A percentile compares a stretch with the other conserved stretches of the same genome.
These are phyloP conservation scores for Dendropsophus ebraccatus DNA, from an alignment of 2,113 vertebrate genomes.

Conservation along the genomic window DNA sequence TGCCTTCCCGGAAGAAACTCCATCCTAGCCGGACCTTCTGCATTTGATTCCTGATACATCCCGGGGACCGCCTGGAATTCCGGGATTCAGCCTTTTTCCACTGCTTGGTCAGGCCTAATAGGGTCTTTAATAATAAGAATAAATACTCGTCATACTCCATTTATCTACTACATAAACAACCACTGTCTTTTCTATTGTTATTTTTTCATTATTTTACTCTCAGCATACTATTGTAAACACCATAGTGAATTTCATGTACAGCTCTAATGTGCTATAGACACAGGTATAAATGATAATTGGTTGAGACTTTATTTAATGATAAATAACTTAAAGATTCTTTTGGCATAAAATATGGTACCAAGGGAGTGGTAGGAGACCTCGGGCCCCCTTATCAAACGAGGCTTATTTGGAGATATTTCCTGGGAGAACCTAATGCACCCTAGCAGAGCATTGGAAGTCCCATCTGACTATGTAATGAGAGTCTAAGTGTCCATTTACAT, in stretches of 20 bases:
- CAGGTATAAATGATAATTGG: background rate
- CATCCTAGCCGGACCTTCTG: too few species aligned
- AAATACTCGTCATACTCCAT: background rate
- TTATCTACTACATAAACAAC: background rate
- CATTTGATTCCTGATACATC: too few species aligned
- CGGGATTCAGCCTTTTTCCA: too few species aligned
- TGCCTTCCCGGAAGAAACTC: too few species aligned
- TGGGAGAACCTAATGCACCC: slow-evolving; percentile 32
- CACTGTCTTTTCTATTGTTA: background rate
- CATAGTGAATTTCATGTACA: background rate
- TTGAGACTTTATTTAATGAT: slow-evolving; percentile 31
- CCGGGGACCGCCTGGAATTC: too few species aligned
- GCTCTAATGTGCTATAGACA: background rate
- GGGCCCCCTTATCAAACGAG: slow-evolving; percentile 13
- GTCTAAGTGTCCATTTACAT: slow-evolving; percentile 51
- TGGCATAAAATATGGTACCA: slow-evolving; percentile 12
- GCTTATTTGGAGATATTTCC: slow-evolving; percentile 44
- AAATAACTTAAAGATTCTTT: slow-evolving; percentile 25
- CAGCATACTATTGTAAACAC: background rate
- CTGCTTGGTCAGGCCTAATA: too few species aligned
- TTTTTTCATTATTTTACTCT: background rate
- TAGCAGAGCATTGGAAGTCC: slow-evolving; percentile 36
- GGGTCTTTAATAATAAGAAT: background rate
- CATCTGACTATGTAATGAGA: slow-evolving; percentile 46
- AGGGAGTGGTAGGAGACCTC: slow-evolving; percentile 5